Percentiles rank a stretch among this genome's conserved stretches.
phyloP scores from a whole-genome alignment of 2,888 invertebrate genomes.

The Drosophila aldrichi region DNA sequence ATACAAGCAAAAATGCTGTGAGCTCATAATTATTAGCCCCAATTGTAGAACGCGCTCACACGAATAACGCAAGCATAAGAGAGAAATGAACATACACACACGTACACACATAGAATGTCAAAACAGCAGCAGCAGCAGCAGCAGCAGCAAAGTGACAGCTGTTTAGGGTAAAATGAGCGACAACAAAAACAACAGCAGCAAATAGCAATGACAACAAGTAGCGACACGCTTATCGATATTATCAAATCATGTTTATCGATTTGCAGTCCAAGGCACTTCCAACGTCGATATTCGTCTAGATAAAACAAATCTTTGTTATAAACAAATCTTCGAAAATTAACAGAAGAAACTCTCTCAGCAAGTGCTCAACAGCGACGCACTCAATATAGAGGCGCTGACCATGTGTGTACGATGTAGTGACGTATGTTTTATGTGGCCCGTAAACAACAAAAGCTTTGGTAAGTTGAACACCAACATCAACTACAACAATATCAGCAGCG shows the following conservation, averaged over 20 bases:
- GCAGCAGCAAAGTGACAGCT: conserved; percentile 67
- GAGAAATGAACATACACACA: background rate
- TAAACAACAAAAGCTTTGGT: conserved; percentile 37
- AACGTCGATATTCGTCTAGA: conserved; percentile 5
- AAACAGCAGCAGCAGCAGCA: conserved; percentile 22
- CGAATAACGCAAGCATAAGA: conserved; percentile 11
- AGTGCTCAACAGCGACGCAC: conserved; percentile 12
- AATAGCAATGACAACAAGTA: conserved; percentile 51
- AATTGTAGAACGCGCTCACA: conserved; percentile 43
- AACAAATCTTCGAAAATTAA: conserved; percentile 24
- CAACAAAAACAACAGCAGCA: conserved; percentile 21
- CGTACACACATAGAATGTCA: conserved; percentile 30
- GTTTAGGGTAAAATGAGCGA: conserved; percentile 67
- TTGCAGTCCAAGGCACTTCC: background rate
- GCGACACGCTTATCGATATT: conserved; percentile 34
- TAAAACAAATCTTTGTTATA: conserved; percentile 23
- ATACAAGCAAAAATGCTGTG: conserved; percentile 14
- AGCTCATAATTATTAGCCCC: conserved; percentile 61
- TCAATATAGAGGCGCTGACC: background rate
- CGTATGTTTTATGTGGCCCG: conserved; percentile 47
- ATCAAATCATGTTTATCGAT: conserved; percentile 32
- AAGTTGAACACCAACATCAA: conserved; percentile 24
- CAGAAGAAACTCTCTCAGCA: conserved; percentile 10
- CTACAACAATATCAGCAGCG: conserved; percentile 36
- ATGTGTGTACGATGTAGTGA: conserved; percentile 42